phyloP scores from a whole-genome alignment of 2,888 invertebrate species.

The Linnaemya tessellans region DNA sequence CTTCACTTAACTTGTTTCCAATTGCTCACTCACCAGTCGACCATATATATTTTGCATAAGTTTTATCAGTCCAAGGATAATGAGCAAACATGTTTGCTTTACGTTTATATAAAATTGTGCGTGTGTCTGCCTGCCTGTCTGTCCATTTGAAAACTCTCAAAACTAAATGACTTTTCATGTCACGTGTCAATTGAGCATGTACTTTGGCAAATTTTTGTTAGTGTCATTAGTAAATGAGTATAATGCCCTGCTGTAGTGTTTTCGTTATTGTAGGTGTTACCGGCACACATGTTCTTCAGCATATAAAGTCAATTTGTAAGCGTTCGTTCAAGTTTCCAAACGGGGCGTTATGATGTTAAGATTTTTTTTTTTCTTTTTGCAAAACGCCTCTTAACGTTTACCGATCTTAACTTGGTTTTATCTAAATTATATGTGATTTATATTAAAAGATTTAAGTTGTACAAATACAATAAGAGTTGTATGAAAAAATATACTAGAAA shows the following conservation, averaged over 20 bases:
- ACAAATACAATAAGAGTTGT: conserved; percentile 12
- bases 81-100: conserved; percentile 60
- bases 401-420: conserved; percentile 31
- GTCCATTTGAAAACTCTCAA: conserved; percentile 54
- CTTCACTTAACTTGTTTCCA: conserved; percentile 49
- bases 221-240: conserved; percentile 61
- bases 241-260: neutral
- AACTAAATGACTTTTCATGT: conserved; percentile 77
- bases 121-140: neutral
- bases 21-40: conserved; percentile 11
- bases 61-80: conserved; percentile 58
- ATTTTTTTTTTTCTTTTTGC: conserved; percentile 1
- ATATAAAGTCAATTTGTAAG: conserved; percentile 69
- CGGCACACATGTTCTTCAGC: conserved; percentile 66
- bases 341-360: conserved; percentile 47
- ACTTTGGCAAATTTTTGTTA: conserved; percentile 57
- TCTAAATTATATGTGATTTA: conserved; percentile 31
- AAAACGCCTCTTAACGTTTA: conserved; percentile 35
- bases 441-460: neutral
- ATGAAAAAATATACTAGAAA: neutral
- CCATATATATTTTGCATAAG: conserved; percentile 49
- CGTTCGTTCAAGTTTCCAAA: conserved; percentile 59
- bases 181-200: conserved; percentile 75
- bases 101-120: conserved; percentile 19
- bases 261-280: conserved; percentile 61